Evolutionary conservation across 2,113 vertebrate genomes (phyloP), one percentile per base, ranked within the genome.

Genomic region (Columba janthina): DNA sequence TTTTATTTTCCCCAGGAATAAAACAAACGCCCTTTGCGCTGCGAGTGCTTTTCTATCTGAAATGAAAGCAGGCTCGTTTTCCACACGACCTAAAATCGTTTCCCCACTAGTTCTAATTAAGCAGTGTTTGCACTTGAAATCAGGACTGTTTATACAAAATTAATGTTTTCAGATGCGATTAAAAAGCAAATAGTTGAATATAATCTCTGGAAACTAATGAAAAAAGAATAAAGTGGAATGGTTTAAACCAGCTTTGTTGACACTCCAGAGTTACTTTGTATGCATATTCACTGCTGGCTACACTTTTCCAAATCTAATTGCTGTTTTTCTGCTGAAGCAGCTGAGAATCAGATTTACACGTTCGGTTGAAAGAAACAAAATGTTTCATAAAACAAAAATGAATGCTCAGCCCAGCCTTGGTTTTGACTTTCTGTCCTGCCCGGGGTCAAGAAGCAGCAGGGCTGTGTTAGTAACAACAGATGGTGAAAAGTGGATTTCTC

Each of bases 121-220:
- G 79, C 67, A 80, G n/a, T 95, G 92, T 94, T 97, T 97, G 88
- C 95, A 83, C 92, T 94, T 66, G 81, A 95, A 96, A 95, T 96
- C 91, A 91, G 89, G 78, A 90, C 94, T 91, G 85, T 96, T 96
- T 70, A 95, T 93, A 70, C 3, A 2, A 91, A 93, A 94, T 92
- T 65, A 82, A 87, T 92, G 90, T 72, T 91, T 96, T 94, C 91
- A 92, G 51, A 73, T 94, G 66, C 78, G 85, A 94, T 95, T 76
- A 89, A 95, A 96, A 94, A 94, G 79, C 89, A 89, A 96, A 95
- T 88, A 93, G 90, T 94, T 83, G 88, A 88, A 80, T 88, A 53
- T 93, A 76, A 93, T 94, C 88, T 93, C 71, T 88, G 64, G 75
- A 86, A 94, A 90, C 67, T 86, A 85, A 92, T 86, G 64, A 77